phyloP scores from a whole-genome alignment of 1,140 invertebrate genomes.

The Drosophila ambigua region DNA sequence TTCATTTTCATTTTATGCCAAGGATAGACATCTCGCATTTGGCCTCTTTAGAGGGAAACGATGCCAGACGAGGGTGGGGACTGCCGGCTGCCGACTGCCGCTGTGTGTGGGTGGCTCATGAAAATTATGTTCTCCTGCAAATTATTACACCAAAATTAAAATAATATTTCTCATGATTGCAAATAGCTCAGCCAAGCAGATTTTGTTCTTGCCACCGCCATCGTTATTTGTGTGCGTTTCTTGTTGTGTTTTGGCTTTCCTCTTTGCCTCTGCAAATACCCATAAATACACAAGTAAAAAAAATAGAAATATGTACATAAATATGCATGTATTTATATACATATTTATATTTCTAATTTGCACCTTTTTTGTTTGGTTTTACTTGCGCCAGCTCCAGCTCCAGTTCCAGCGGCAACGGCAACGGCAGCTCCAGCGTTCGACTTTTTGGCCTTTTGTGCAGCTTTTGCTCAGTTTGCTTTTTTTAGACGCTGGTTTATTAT shows the following conservation, averaged over 20 bases:
- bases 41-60: slow-evolving; percentile 30
- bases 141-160: slow-evolving; percentile 74
- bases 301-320: slow-evolving; percentile 5
- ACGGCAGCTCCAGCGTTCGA: neutral
- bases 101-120: slow-evolving; percentile 11
- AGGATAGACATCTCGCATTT: slow-evolving; percentile 64
- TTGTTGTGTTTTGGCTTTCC: neutral
- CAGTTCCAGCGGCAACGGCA: neutral
- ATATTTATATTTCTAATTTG: slow-evolving; percentile 71
- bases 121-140: slow-evolving; percentile 69
- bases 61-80: neutral
- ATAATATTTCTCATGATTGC: slow-evolving; percentile 78
- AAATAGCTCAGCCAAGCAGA: slow-evolving; percentile 69
- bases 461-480: slow-evolving; percentile 6
- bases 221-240: slow-evolving; percentile 26
- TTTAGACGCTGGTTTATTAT: slow-evolving; percentile 35
- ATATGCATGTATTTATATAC: slow-evolving; percentile 16
- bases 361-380: slow-evolving; percentile 64
- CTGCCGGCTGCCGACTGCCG: neutral
- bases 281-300: slow-evolving; percentile 12
- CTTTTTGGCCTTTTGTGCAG: slow-evolving; percentile 19
- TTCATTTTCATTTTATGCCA: slow-evolving; percentile 67
- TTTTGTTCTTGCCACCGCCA: slow-evolving; percentile 14
- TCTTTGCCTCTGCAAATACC: neutral
- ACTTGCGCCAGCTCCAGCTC: slow-evolving; percentile 2